A percentile compares a stretch with the other conserved stretches of the same genome.
These are phyloP conservation scores for Poecile montanus DNA, from an alignment of 2,797 vertebrate species.

Conservation along the genomic window DNA sequence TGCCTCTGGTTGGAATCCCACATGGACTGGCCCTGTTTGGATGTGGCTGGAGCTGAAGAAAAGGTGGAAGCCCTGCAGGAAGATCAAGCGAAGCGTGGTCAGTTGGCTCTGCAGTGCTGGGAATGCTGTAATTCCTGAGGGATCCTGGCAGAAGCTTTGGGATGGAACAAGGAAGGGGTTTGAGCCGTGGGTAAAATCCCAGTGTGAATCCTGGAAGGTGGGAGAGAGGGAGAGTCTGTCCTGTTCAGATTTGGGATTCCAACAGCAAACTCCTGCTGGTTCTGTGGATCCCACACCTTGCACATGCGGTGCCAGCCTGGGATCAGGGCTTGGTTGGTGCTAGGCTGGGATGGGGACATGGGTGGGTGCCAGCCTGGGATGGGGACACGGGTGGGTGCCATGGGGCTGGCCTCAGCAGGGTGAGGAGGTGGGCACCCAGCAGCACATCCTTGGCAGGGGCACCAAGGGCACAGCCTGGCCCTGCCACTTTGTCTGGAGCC, in stretches of 20 bases:
- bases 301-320: background rate
- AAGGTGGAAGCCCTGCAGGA: background rate
- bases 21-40: background rate
- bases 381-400: accelerated
- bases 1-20: background rate
- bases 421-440: accelerated
- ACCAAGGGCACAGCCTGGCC: too few relatives aligned
- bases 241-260: background rate
- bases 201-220: background rate
- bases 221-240: background rate
- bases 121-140: accelerated
- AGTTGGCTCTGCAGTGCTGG: background rate
- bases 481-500: background rate
- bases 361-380: background rate
- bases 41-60: background rate
- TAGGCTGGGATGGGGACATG: background rate
- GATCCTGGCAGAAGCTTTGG: background rate
- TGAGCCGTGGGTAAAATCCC: background rate
- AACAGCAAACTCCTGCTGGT: background rate
- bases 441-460: background rate
- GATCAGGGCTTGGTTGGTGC: too few relatives aligned
- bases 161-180: background rate
- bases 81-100: background rate
- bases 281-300: background rate
- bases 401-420: background rate